Evolutionary conservation across 2,797 vertebrate genomes (phyloP).

Genomic region (Geotrypetes seraphini): DNA sequence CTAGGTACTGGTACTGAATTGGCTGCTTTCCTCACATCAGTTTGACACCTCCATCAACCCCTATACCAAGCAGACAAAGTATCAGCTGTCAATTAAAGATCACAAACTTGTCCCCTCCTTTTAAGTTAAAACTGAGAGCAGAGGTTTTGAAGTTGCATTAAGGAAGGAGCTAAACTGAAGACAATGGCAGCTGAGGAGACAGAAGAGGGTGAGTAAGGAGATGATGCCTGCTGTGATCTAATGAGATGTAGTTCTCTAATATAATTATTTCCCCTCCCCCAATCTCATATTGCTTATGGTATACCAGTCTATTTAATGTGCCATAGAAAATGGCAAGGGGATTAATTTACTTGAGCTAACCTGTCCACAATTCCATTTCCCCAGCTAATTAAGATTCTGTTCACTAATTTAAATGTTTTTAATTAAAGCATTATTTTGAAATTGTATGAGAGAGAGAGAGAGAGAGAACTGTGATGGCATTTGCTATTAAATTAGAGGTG

Average conservation of each 20-base stretch:
- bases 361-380: slow-evolving; percentile 64
- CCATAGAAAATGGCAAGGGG: slow-evolving; percentile 58
- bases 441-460: slow-evolving; percentile 48
- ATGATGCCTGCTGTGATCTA: too few relatives aligned
- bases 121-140: too few relatives aligned
- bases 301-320: slow-evolving; percentile 57
- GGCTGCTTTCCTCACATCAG: too few relatives aligned
- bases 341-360: slow-evolving; percentile 68
- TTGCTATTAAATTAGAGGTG: slow-evolving; percentile 53
- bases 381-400: slow-evolving; percentile 64
- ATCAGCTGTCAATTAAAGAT: too few relatives aligned
- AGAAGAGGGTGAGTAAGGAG: too few relatives aligned
- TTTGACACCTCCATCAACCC: too few relatives aligned
- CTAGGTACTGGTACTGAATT: too few relatives aligned
- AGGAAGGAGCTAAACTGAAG: too few relatives aligned
- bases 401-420: slow-evolving; percentile 68
- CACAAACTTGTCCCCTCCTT: too few relatives aligned
- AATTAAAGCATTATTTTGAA: slow-evolving; percentile 65
- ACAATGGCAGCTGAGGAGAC: too few relatives aligned
- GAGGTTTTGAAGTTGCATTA: too few relatives aligned
- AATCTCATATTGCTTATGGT: slow-evolving; percentile 60
- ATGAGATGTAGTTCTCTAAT: slow-evolving; percentile 60
- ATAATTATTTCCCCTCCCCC: slow-evolving; percentile 66
- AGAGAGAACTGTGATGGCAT: slow-evolving; percentile 39
- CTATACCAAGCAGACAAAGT: too few relatives aligned